phyloP scores from a whole-genome alignment of 2,113 vertebrate genomes.

The Myotis yumanensis region DNA sequence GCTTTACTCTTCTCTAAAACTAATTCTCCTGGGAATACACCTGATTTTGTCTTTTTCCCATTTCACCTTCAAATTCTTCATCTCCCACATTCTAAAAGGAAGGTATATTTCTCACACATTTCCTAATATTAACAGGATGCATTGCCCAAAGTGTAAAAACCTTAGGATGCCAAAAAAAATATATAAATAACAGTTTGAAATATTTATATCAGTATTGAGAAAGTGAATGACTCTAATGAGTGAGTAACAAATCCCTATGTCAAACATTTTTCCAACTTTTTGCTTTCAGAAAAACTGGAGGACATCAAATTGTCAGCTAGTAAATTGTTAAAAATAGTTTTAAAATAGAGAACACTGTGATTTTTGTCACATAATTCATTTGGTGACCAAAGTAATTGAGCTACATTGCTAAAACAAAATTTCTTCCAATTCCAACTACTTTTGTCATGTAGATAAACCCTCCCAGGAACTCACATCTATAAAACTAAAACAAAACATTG shows the following conservation, averaged over 20 bases:
- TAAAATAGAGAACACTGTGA: background rate
- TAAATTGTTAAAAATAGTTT: slow-evolving; percentile 45
- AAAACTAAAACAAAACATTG: background rate
- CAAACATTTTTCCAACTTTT: background rate
- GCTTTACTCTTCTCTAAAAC: background rate
- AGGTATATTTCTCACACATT: background rate
- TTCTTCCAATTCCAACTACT: background rate
- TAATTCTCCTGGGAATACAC: background rate
- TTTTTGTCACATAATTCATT: background rate
- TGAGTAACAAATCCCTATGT: slow-evolving; percentile 28
- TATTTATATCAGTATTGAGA: background rate
- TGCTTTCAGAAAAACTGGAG: slow-evolving; percentile 59
- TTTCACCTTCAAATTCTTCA: background rate
- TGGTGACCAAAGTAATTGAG: background rate
- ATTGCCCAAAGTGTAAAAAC: background rate
- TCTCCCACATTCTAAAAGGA: background rate
- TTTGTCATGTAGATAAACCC: background rate
- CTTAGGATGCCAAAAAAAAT: background rate
- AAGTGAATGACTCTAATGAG: slow-evolving; percentile 30
- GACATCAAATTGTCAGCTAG: slow-evolving; percentile 35
- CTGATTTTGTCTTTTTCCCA: background rate
- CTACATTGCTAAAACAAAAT: background rate
- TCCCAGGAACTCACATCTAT: background rate
- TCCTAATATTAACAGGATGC: background rate
- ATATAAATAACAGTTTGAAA: background rate